Evolutionary conservation across 2,888 invertebrate species (phyloP).

Genomic region (Ephialtes manifestator): DNA sequence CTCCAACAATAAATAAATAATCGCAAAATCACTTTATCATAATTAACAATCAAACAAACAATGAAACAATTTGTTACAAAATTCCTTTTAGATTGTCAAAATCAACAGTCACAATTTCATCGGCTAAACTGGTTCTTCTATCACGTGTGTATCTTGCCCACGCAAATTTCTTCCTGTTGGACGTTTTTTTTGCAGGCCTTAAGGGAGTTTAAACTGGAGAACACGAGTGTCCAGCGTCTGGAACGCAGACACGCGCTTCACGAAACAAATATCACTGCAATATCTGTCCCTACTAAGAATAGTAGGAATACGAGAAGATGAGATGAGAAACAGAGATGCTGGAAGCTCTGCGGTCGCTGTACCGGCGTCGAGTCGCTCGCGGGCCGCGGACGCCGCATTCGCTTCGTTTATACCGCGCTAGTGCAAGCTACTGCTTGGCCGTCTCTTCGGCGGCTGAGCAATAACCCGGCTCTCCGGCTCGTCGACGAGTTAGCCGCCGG

Average conservation of each 20-base stretch:
- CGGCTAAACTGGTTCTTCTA: neutral
- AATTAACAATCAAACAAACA: too few species aligned
- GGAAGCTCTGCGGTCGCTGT: neutral
- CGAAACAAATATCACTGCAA: neutral
- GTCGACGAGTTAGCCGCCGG: slow-evolving; percentile 30
- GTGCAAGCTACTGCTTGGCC: slow-evolving; percentile 64
- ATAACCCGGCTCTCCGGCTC: slow-evolving; percentile 63
- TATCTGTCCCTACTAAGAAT: neutral
- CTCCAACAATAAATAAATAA: neutral
- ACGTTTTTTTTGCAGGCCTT: neutral
- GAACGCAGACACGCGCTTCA: neutral
- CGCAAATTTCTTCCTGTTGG: neutral
- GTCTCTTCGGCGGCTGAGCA: slow-evolving; percentile 69
- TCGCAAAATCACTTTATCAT: slow-evolving; percentile 12
- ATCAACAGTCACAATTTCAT: neutral
- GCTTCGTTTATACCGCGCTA: slow-evolving; percentile 56
- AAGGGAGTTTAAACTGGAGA: neutral
- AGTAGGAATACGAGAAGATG: neutral
- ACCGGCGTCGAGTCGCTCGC: slow-evolving; percentile 19
- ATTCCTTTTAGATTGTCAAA: neutral
- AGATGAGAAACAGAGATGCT: neutral
- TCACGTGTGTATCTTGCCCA: slow-evolving; percentile 28
- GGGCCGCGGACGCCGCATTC: slow-evolving; percentile 31
- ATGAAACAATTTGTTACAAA: neutral
- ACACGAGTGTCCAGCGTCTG: neutral